These are phyloP conservation scores for Urosaurus nigricauda DNA, from an alignment of 2,797 vertebrate genomes.

Conservation along the genomic window DNA sequence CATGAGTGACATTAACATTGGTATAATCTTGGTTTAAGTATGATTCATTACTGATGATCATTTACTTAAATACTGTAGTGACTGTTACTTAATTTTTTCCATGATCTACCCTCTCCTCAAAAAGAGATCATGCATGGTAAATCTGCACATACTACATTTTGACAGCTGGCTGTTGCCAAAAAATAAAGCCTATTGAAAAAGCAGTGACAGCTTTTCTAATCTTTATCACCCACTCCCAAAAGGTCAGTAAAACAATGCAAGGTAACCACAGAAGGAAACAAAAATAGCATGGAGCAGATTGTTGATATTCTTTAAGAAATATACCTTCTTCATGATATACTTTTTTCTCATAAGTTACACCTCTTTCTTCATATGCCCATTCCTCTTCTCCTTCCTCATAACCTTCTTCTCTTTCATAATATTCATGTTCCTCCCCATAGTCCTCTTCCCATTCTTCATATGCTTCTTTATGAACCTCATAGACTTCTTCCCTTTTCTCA, in stretches of 20 bases:
- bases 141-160: neutral
- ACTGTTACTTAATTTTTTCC: neutral
- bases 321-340: slow-evolving; percentile 78
- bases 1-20: neutral
- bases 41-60: neutral
- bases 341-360: slow-evolving; percentile 76
- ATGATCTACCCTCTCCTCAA: neutral
- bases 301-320: neutral
- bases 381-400: slow-evolving; percentile 82
- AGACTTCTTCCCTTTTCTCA: slow-evolving; percentile 70
- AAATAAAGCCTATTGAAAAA: neutral
- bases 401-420: slow-evolving; percentile 78
- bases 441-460: slow-evolving; percentile 76
- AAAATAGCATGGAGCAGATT: neutral
- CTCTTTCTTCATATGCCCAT: slow-evolving; percentile 77
- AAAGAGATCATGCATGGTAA: neutral
- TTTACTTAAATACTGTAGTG: neutral
- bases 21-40: neutral
- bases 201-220: neutral
- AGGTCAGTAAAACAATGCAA: neutral
- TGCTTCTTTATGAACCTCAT: slow-evolving; percentile 65
- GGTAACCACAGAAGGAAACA: neutral
- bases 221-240: neutral
- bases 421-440: slow-evolving; percentile 76
- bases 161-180: neutral